Conservation (phyloP, 1,140 invertebrate genomes). For the Nylanderia fulva region DNA sequence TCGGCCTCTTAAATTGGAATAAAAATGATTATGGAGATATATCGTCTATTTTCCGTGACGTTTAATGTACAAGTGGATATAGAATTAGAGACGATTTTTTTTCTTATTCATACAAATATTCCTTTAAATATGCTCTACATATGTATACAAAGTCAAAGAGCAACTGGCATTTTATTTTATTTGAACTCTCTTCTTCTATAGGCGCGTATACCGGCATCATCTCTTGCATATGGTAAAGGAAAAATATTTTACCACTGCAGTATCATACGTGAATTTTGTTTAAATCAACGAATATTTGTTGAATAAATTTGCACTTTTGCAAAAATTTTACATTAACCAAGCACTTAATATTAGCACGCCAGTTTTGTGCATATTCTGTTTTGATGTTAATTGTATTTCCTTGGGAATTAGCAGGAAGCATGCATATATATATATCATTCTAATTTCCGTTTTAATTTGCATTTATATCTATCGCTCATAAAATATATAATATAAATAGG, state of each 20-base stretch:
- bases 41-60: background rate
- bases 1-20: slow-evolving; percentile 20
- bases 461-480: slow-evolving; percentile 9
- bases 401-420: slow-evolving; percentile 29
- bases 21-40: slow-evolving; percentile 23
- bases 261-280: background rate
- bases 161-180: slow-evolving; percentile 34
- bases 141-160: slow-evolving; percentile 48
- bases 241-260: slow-evolving; percentile 12
- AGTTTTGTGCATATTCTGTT: background rate
- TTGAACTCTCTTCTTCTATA: slow-evolving; percentile 11
- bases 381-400: background rate
- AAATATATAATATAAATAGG: background rate
- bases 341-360: background rate
- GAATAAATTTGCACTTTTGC: slow-evolving; percentile 6
- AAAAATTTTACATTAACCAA: slow-evolving; percentile 28
- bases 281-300: background rate
- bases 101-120: slow-evolving; percentile 45
- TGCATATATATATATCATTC: background rate
- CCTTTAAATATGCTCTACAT: slow-evolving; percentile 45
- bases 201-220: background rate
- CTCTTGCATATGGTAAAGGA: slow-evolving; percentile 15
- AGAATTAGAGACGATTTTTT: slow-evolving; percentile 23
- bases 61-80: slow-evolving; percentile 42
- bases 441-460: background rate